Conservation (phyloP, 2,888 invertebrate species). For the Tenthredo scrophulariae region DNA sequence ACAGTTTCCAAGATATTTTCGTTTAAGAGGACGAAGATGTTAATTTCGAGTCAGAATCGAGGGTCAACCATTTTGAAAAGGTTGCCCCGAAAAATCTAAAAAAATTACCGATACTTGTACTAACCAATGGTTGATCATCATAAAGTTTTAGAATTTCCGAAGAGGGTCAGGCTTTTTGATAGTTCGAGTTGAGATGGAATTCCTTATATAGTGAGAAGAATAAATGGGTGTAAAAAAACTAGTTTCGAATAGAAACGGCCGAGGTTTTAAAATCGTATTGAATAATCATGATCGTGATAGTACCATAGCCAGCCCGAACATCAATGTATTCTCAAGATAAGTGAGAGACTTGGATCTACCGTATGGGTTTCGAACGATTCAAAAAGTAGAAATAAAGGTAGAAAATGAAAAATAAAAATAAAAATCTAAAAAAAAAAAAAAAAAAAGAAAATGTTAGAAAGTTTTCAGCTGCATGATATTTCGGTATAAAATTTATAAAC, state of each 20-base stretch:
- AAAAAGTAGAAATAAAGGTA: not conserved
- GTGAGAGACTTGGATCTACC: not conserved
- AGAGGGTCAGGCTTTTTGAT: too few relatives aligned
- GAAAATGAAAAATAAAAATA: too few relatives aligned
- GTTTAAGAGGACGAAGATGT: too few relatives aligned
- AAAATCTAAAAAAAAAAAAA: not conserved
- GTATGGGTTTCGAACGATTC: not conserved
- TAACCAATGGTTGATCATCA: too few relatives aligned
- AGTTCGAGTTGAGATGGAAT: too few relatives aligned
- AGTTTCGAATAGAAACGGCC: conserved; percentile 1
- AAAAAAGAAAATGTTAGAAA: not conserved
- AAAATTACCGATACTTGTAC: too few relatives aligned
- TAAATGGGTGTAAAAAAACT: not conserved
- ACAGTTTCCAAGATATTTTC: too few relatives aligned
- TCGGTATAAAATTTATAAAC: not conserved
- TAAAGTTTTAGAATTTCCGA: too few relatives aligned
- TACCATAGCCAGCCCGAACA: not conserved
- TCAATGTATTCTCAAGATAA: not conserved
- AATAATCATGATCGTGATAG: not conserved
- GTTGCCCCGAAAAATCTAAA: too few relatives aligned
- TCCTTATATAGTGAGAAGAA: not conserved
- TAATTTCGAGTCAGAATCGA: too few relatives aligned
- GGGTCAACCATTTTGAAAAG: too few relatives aligned
- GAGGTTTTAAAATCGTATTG: not conserved
- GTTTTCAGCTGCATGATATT: not conserved